phyloP scores from a whole-genome alignment of 2,888 invertebrate species.

The Lydus trimaculatus region DNA sequence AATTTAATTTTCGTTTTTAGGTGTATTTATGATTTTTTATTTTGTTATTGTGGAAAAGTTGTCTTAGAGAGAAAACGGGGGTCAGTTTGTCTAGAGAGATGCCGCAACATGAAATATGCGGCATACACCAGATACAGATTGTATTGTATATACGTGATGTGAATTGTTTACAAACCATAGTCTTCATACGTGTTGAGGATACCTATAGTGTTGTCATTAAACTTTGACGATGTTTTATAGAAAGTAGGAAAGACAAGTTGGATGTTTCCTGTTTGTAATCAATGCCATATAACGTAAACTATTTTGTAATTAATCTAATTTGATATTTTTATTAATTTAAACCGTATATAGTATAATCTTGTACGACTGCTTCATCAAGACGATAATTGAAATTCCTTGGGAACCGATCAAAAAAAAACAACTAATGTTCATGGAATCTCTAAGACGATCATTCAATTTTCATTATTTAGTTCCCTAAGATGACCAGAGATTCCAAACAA shows the following conservation, averaged over 20 bases:
- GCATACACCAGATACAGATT: constrained; percentile 36
- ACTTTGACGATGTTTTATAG: constrained; percentile 26
- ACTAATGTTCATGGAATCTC: background rate
- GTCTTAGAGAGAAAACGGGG: constrained; percentile 15
- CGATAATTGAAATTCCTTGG: background rate
- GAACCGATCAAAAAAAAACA: background rate
- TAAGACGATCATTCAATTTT: background rate
- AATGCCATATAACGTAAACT: background rate
- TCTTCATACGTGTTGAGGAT: constrained; percentile 29
- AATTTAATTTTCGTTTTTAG: no score
- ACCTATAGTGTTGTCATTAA: constrained; percentile 31
- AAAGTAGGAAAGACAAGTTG: constrained; percentile 9
- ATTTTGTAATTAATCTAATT: background rate
- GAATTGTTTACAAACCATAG: constrained; percentile 21
- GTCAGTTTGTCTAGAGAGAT: constrained; percentile 34
- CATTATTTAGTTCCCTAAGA: background rate
- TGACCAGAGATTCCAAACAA: background rate
- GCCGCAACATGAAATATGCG: constrained; percentile 35
- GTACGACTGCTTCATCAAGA: background rate
- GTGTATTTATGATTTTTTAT: background rate
- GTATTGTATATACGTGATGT: constrained; percentile 32
- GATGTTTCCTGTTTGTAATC: constrained; percentile 1
- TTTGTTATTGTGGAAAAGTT: background rate
- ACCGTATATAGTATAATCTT: background rate
- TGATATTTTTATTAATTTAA: background rate